Evolutionary conservation across 2,888 invertebrate genomes (phyloP).

Genomic region (Nymphalis urticae): DNA sequence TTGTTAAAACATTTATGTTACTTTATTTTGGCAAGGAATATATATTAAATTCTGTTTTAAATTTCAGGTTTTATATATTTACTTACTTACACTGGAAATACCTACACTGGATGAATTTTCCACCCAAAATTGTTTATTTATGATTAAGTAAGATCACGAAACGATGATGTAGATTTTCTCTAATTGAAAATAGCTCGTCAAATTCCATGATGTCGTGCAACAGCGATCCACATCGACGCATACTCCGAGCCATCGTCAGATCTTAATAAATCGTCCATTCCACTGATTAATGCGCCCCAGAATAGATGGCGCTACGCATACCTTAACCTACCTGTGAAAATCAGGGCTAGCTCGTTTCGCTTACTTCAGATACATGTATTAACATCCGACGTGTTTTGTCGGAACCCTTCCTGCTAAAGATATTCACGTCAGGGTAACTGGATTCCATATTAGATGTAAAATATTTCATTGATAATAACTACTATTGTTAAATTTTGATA

Average conservation of each 20-base stretch:
- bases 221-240: conserved; percentile 27
- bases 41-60: too few relatives aligned
- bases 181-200: conserved; percentile 27
- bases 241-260: conserved; percentile 39
- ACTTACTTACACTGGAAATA: too few relatives aligned
- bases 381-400: not conserved
- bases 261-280: conserved; percentile 44
- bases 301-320: conserved; percentile 43
- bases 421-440: too few relatives aligned
- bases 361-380: not conserved
- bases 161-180: not conserved
- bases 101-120: too few relatives aligned
- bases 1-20: too few relatives aligned
- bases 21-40: too few relatives aligned
- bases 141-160: not conserved
- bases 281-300: conserved; percentile 41
- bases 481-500: too few relatives aligned
- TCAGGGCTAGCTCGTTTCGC: conserved; percentile 30
- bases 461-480: too few relatives aligned
- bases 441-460: too few relatives aligned
- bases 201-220: conserved; percentile 31
- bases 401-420: too few relatives aligned
- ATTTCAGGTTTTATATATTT: too few relatives aligned
- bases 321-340: conserved; percentile 34
- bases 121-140: too few relatives aligned